Percentiles rank a stretch among this genome's conserved stretches.
Evolutionary conservation across 1,140 invertebrate species (phyloP).

Genomic region (Augochlora pura): DNA sequence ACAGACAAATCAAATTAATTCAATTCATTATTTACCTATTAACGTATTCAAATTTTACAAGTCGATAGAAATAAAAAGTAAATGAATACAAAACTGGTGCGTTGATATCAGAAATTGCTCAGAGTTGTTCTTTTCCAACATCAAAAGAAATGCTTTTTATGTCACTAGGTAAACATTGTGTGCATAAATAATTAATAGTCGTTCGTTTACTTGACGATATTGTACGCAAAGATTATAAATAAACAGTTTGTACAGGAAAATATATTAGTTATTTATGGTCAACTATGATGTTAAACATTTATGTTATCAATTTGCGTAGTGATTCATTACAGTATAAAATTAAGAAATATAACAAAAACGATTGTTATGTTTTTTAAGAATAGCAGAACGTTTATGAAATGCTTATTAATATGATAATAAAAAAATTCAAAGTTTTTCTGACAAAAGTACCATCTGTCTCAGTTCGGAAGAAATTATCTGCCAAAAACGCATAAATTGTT

Average conservation of each 20-base stretch:
- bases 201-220: constrained; percentile 9
- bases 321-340: neutral
- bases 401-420: neutral
- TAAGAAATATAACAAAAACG: neutral
- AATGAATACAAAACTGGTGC: constrained; percentile 23
- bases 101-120: constrained; percentile 31
- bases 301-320: constrained; percentile 21
- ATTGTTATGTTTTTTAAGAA: neutral
- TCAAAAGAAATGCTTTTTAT: constrained; percentile 38
- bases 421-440: neutral
- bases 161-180: neutral
- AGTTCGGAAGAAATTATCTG: constrained; percentile 10
- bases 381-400: neutral
- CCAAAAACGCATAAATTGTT: constrained; percentile 16
- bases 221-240: constrained; percentile 30
- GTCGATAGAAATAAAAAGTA: constrained; percentile 17
- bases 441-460: constrained; percentile 3
- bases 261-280: constrained; percentile 40
- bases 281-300: constrained; percentile 34
- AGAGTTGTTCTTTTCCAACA: constrained; percentile 19
- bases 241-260: constrained; percentile 46
- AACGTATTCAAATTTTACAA: constrained; percentile 16
- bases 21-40: constrained; percentile 2
- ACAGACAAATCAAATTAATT: constrained; percentile 16
- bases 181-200: constrained; percentile 41